Base-by-base conservation (phyloP, 2,113 vertebrate species). In the Saccopteryx bilineata region DNA sequence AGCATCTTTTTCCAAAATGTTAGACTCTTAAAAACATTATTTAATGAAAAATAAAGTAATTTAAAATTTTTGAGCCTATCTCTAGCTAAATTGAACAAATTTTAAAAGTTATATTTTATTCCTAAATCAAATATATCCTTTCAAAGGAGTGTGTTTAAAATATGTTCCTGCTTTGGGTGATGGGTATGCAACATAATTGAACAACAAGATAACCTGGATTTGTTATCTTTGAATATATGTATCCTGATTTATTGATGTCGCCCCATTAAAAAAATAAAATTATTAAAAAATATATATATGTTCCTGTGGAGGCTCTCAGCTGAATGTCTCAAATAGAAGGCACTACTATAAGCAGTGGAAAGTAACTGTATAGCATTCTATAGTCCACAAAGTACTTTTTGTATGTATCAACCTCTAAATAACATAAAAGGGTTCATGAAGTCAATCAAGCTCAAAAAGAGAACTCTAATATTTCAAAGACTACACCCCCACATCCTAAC, bases 11-110 rank as follows among this genome's bases (percentile, higher is more conserved):
- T 75, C 46, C 48, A 71, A 80, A 94, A 84, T 94, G 72, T 80
- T 72, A 78, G 66, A 80, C 92, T 63, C 39, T 26, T 83, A 9
- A 93, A 96, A 93, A 65, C 72, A 75, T 24, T 91, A 13, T 50
- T 97, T 93, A 60, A 91, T 86, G 10, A 92, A 89, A 94, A 89
- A 82, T 90, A 71, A 94, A 89, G 9, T 65, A 11, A 69, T 85
- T 93, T 56, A 61, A 74, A 83, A 46, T 7, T 46, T 54, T 60
- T 72, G 14, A 75, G 39, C 24, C 5, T 68, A 71, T 71, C 7
- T 95, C 48, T 84, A 82, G 28, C 28, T 82, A 95, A 93, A 71
- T 11, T 24, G 14, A 50, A 52, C 2, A 75, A 75, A 71, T 18
- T 82, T 91, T 60, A 60, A 94, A 84, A 85, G 24, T 48, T 66